Evolutionary conservation across 2,113 vertebrate species (phyloP).

Genomic region (Paraplagusia blochii): DNA sequence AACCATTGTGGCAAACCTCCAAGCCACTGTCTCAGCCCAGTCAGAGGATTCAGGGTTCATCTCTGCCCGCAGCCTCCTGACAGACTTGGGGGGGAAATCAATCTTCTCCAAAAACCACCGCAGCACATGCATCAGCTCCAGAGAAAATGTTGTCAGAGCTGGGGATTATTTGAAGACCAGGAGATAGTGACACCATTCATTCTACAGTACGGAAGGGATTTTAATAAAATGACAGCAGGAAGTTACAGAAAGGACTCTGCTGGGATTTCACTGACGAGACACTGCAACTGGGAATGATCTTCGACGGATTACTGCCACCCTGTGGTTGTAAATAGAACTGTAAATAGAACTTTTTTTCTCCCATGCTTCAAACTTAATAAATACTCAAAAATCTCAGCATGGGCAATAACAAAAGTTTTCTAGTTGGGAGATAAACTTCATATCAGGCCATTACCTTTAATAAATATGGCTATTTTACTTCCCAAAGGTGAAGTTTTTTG

Average conservation of each 20-base stretch:
- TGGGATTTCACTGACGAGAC: no score
- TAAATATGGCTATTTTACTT: no score
- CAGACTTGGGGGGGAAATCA: constrained; percentile 28
- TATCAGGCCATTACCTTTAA: no score
- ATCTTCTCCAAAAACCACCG: constrained; percentile 48
- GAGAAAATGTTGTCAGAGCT: constrained; percentile 25
- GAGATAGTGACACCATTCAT: no score
- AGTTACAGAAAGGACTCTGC: no score
- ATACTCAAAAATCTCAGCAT: no score
- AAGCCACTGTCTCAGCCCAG: constrained; percentile 70
- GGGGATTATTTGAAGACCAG: constrained; percentile 8
- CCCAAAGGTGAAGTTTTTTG: no score
- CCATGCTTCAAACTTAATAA: neutral
- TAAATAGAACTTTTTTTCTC: neutral
- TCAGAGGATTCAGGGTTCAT: constrained; percentile 46
- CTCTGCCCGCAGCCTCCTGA: constrained; percentile 46
- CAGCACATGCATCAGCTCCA: constrained; percentile 28
- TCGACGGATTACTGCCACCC: constrained; percentile 34
- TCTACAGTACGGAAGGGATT: neutral
- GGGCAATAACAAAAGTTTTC: no score
- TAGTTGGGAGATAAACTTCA: no score
- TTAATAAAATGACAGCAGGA: neutral
- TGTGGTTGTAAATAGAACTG: constrained; percentile 33
- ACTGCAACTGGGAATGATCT: neutral
- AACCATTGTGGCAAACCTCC: constrained; percentile 72